phyloP scores from a whole-genome alignment of 2,797 vertebrate genomes.

The Crenuchus spilurus region DNA sequence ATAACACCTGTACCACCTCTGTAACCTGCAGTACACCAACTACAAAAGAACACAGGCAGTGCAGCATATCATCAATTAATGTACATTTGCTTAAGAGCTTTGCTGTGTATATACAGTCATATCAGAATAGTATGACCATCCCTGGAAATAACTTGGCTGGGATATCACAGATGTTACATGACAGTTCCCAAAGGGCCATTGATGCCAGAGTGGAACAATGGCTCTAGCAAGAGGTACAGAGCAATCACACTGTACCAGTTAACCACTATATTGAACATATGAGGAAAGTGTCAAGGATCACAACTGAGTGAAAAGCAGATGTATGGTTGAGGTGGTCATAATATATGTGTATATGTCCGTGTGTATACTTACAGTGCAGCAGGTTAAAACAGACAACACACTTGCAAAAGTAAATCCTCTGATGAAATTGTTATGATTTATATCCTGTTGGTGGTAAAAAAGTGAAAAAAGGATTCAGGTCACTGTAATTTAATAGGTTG shows the following conservation, averaged over 20 bases:
- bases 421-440: conserved; percentile 57
- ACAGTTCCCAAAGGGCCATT: too few species aligned
- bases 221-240: too few species aligned
- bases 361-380: conserved; percentile 74
- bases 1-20: conserved; percentile 67
- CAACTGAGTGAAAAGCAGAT: too few species aligned
- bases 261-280: too few species aligned
- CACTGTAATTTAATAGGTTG: neutral
- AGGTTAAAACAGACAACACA: conserved; percentile 71
- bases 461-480: neutral
- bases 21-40: conserved; percentile 77
- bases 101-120: neutral
- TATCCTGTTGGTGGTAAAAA: conserved; percentile 46
- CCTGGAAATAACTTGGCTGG: too few species aligned
- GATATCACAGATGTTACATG: too few species aligned
- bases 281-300: too few species aligned
- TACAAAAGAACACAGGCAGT: conserved; percentile 42
- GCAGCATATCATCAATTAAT: neutral
- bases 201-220: too few species aligned
- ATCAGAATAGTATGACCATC: too few species aligned
- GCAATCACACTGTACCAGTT: too few species aligned
- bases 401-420: conserved; percentile 64
- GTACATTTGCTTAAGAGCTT: neutral
- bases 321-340: too few species aligned
- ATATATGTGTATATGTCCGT: conserved; percentile 8